Percentiles rank a stretch among this genome's conserved stretches.
Conservation (phyloP, 2,888 invertebrate genomes). For the Meiosimyza platycephala region DNA sequence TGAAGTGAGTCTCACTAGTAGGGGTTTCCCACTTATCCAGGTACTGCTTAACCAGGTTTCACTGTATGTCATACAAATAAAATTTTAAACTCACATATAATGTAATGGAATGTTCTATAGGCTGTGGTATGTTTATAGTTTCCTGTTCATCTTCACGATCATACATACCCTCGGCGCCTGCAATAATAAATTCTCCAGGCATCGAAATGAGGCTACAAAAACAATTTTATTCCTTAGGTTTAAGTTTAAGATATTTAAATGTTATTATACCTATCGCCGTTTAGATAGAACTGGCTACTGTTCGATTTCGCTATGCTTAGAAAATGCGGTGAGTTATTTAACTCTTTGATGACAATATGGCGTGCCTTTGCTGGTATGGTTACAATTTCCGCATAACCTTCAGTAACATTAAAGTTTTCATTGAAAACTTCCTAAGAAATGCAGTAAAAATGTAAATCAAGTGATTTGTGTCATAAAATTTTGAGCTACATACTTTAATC, state of each 20-base stretch:
- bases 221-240: conserved; percentile 64
- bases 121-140: conserved; percentile 83
- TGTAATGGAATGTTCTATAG: conserved; percentile 82
- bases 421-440: conserved; percentile 54
- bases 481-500: conserved; percentile 66
- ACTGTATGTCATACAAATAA: not conserved
- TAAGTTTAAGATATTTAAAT: too few species aligned
- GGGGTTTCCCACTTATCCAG: too few species aligned
- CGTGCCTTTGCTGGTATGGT: conserved; percentile 83
- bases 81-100: conserved; percentile 74
- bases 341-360: conserved; percentile 82
- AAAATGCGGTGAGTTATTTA: conserved; percentile 80
- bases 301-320: conserved; percentile 81
- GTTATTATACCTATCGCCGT: conserved; percentile 70
- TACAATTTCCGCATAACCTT: conserved; percentile 72
- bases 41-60: too few species aligned
- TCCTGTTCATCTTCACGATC: conserved; percentile 83
- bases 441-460: not conserved
- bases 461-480: not conserved
- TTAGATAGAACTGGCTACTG: conserved; percentile 79
- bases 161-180: conserved; percentile 83
- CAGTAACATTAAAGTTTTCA: conserved; percentile 71
- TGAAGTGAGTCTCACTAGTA: too few species aligned
- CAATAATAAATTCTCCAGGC: conserved; percentile 85
- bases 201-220: conserved; percentile 73